Evolutionary conservation across 2,113 vertebrate genomes (phyloP), one percentile per base, ranked within the genome.

Genomic region (Dryoscopus gambensis): DNA sequence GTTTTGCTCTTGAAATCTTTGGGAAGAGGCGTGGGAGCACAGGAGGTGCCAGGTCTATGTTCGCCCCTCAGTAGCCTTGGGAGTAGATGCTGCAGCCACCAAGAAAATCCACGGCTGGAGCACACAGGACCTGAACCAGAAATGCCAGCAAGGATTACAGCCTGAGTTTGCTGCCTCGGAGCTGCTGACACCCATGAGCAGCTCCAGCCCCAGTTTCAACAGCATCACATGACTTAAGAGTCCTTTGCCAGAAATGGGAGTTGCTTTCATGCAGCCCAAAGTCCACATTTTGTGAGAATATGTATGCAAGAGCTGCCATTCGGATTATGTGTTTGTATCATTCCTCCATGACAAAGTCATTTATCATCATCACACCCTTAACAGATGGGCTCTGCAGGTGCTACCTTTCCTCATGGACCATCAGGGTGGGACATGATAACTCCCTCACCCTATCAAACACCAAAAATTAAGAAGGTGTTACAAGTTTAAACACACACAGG

Each of bases 351-450:
- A 50, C 37, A 37, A 75, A 52, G 11, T 24, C 11, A 53, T 92
- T 73, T 24, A 53, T 44, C 9, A 40, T n/a, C 42, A 50, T 67
- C 62, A 67, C 19, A 71, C 10, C n/a, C 22, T 91, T 53, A 70
- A 35, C 10, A 52, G 13, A n/a, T 3, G n/a, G 0, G 0, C 12
- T 31, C n/a, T 37, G 31, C 24, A 52, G 39, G 40, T 28, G 40
- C 56, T 75, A 4, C 21, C 39, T 70, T 77, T 86, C 67, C 49
- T 40, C 46, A 22, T 8, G n/a, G 35, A 28, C 13, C 25, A 6
- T 40, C 40, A 1, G 3, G 27, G 4, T 25, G 9, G 30, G 24
- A 83, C n/a, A 12, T 11, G 19, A 7, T 40, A 69, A 64, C 13
- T 24, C 11, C 10, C 16, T 46, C 24, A 46, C 13, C 11, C 39